Conservation (phyloP, 1,140 invertebrate genomes). For the Pogonognathellus flavescens region DNA sequence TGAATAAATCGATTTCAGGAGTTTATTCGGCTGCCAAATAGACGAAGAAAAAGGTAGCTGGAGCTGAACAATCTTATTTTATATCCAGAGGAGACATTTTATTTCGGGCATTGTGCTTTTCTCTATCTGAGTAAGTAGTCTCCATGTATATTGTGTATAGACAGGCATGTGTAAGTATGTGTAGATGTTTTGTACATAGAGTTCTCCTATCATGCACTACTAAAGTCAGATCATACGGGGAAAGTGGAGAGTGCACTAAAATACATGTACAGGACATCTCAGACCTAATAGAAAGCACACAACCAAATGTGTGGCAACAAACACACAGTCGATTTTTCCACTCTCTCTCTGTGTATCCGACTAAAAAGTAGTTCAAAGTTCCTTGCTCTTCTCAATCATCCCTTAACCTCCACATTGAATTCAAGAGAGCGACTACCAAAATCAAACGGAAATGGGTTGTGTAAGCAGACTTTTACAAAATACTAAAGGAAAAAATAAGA, state of each 20-base stretch:
- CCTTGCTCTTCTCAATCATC: conserved; percentile 14
- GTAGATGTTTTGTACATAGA: not conserved
- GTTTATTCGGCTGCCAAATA: conserved; percentile 62
- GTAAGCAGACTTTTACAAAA: not conserved
- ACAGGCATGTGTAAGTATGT: not conserved
- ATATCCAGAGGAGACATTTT: conserved; percentile 48
- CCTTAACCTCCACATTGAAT: conserved; percentile 49
- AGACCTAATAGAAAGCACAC: not conserved
- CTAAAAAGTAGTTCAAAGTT: conserved; percentile 40
- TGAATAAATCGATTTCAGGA: conserved; percentile 63
- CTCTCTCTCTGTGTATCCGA: conserved; percentile 9
- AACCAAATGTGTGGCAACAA: conserved; percentile 16
- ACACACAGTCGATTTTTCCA: conserved; percentile 31
- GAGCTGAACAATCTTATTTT: conserved; percentile 62
- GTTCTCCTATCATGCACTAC: no score
- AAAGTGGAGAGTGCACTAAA: no score
- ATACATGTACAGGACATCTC: conserved; percentile 26
- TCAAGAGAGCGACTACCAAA: conserved; percentile 34
- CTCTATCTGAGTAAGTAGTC: not conserved
- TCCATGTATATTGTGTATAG: not conserved
- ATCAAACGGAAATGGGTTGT: not conserved
- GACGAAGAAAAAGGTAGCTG: conserved; percentile 53
- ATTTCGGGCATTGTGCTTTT: conserved; percentile 13
- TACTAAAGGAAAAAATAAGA: not conserved
- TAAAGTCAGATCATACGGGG: not conserved